Conservation (phyloP, 1,140 invertebrate genomes). For the Sitobion miscanthi region DNA sequence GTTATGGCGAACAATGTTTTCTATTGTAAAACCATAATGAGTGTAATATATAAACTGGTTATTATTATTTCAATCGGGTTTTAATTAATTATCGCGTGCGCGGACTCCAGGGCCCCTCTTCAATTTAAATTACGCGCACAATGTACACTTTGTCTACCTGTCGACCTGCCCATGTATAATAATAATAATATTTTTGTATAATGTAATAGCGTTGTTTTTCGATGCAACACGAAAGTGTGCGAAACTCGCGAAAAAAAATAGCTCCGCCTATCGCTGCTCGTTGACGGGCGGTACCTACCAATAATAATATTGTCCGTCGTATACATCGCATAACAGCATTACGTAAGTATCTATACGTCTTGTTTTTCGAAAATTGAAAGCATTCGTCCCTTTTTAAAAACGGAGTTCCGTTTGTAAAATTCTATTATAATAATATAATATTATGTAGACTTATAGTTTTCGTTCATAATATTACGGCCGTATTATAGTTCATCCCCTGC, state of each 20-base stretch:
- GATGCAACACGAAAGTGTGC: neutral
- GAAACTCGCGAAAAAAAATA: neutral
- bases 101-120: neutral
- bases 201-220: neutral
- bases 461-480: neutral
- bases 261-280: neutral
- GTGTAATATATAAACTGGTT: constrained; percentile 24
- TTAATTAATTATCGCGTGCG: constrained; percentile 37
- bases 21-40: constrained; percentile 35
- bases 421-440: no score
- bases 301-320: neutral
- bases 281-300: neutral
- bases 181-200: neutral
- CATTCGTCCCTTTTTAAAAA: neutral
- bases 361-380: neutral
- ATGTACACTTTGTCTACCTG: constrained; percentile 20
- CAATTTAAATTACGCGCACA: neutral
- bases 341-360: no score
- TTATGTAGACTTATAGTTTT: neutral
- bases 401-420: neutral
- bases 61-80: constrained; percentile 40
- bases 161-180: neutral
- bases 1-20: constrained; percentile 18
- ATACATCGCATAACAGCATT: no score
- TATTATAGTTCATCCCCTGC: neutral